Conservation (phyloP, 2,888 invertebrate genomes). For the Neelides folsomi region DNA sequence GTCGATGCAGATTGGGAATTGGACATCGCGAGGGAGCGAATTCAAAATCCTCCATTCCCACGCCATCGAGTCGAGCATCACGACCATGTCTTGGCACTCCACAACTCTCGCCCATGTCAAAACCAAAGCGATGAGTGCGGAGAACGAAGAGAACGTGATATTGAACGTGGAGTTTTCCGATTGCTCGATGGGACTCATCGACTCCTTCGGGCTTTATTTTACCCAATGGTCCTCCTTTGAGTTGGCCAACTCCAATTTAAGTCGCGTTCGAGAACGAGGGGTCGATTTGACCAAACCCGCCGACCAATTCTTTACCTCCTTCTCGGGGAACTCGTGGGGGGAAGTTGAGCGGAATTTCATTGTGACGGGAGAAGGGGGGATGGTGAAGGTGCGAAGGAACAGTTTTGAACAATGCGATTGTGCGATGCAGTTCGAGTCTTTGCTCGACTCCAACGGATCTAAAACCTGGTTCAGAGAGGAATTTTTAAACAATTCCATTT, state of each 20-base stretch:
- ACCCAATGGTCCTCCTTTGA: slow-evolving; percentile 51
- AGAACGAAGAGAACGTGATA: slow-evolving; percentile 4
- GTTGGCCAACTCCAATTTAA: slow-evolving; percentile 53
- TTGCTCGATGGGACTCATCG: slow-evolving; percentile 45
- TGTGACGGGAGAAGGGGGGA: slow-evolving; percentile 14
- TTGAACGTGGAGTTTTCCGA: slow-evolving; percentile 16
- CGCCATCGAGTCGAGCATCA: slow-evolving; percentile 23
- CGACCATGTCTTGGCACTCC: slow-evolving; percentile 20
- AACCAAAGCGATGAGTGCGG: slow-evolving; percentile 16
- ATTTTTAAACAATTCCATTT: slow-evolving; percentile 23
- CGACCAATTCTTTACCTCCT: slow-evolving; percentile 40
- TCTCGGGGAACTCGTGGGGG: slow-evolving; percentile 48
- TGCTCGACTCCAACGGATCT: slow-evolving; percentile 19
- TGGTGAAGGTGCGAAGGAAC: slow-evolving; percentile 14
- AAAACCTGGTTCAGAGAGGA: slow-evolving; percentile 26
- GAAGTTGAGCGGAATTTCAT: slow-evolving; percentile 34
- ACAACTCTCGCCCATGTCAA: slow-evolving; percentile 16
- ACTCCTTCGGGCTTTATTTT: slow-evolving; percentile 49
- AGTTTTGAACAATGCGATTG: slow-evolving; percentile 8
- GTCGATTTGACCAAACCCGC: slow-evolving; percentile 38
- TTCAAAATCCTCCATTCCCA: slow-evolving; percentile 16
- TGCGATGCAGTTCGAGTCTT: slow-evolving; percentile 13
- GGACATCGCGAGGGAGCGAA: slow-evolving; percentile 16
- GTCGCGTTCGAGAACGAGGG: slow-evolving; percentile 45
- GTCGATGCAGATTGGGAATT: slow-evolving; percentile 44